phyloP scores from a whole-genome alignment of 1,140 invertebrate genomes.

The Metaphire vulgaris region DNA sequence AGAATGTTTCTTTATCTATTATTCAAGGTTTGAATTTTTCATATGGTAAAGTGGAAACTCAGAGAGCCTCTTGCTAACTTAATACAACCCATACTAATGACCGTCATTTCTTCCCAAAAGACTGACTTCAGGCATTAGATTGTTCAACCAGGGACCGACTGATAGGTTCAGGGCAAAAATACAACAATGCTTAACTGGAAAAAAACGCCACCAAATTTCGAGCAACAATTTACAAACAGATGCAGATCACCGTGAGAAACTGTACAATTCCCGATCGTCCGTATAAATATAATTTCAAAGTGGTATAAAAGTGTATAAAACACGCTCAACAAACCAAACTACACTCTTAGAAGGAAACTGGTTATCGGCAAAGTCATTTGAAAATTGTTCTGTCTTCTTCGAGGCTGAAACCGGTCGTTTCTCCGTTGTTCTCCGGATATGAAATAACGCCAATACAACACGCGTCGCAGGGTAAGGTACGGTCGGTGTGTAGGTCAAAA shows the following conservation, averaged over 20 bases:
- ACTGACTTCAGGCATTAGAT: too few species aligned
- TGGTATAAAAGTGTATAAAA: background rate
- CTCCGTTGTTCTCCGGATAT: background rate
- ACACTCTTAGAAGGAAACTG: background rate
- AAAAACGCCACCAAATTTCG: background rate
- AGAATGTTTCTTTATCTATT: too few species aligned
- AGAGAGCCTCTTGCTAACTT: too few species aligned
- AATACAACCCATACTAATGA: too few species aligned
- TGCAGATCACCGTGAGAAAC: background rate
- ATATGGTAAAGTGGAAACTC: too few species aligned
- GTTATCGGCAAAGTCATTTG: background rate
- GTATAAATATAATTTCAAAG: background rate
- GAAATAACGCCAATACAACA: background rate
- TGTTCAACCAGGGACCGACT: too few species aligned
- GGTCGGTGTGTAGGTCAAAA: background rate
- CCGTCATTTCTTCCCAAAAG: too few species aligned
- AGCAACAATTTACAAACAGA: background rate
- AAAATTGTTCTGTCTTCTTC: background rate
- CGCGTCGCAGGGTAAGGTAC: background rate
- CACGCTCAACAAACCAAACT: background rate
- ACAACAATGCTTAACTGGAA: conserved; percentile 3
- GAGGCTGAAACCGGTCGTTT: background rate
- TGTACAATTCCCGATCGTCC: background rate
- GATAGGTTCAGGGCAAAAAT: too few species aligned
- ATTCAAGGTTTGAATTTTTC: too few species aligned